Base-by-base conservation (phyloP, 2,113 vertebrate genomes). In the Suncus etruscus region DNA sequence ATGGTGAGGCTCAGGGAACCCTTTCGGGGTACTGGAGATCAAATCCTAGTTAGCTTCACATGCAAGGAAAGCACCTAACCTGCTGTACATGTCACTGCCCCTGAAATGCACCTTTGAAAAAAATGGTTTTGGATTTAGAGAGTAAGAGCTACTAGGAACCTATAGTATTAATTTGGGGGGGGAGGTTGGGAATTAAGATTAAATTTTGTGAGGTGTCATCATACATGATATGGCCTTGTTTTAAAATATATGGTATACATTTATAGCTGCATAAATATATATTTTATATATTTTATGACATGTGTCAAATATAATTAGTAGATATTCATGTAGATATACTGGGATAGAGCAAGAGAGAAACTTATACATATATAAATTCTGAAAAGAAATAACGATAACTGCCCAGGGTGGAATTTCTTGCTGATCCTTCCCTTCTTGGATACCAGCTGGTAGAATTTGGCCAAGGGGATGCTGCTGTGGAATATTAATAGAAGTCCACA, bases 291-390 rank as follows among this genome's bases (percentile, higher is more conserved):
- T 10, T 74, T 1, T 6, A 68, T 29, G 74, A 48, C 39, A 1
- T 0, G 4, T 87, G 32, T 22, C 10, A 31, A 20, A 9, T 12
- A 10, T 15, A 3, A 14, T 27, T 3, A 0, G 9, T 74, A 79
- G 66, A 14, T 14, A 29, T 6, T 4, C 3, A 4, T 27, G 29
- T 29, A 61, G 5, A 50, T 7, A 11, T 24, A 32, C 8, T 58
- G 58, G 14, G 8, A 32, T 25, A 31, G 25, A 16, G 7, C 15
- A 16, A 61, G 18, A n/a, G 29, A 10, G 0, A 14, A 7, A 11
- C 15, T 8, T 15, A 6, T 8, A 11, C 8, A 0, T 9, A 1
- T 10, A 6, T 1, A 22, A 11, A 3, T 47, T 29, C 39, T 65
- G 32, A 54, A 47, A 65, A 65, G 39, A 63, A 63, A 7, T 25